These are phyloP conservation scores for Gasterosteus nipponicus DNA, from an alignment of 2,113 vertebrate species.

Conservation along the genomic window DNA sequence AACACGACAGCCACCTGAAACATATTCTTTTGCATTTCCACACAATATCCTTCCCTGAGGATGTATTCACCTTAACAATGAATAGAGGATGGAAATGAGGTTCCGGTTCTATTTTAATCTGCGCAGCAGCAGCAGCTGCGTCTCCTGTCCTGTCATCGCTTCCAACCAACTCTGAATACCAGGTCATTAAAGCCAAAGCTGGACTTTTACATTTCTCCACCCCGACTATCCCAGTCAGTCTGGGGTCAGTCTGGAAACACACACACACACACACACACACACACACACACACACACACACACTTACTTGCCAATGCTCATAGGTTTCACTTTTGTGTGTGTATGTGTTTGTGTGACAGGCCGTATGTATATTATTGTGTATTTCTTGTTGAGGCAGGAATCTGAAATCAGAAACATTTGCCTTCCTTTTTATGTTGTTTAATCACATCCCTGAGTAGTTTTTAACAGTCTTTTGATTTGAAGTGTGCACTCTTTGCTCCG, in stretches of 20 bases:
- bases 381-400: neutral
- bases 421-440: neutral
- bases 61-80: conserved; percentile 19
- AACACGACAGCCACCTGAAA: conserved; percentile 16
- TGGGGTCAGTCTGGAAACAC: conserved; percentile 8
- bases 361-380: neutral
- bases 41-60: conserved; percentile 10
- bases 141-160: conserved; percentile 38
- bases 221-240: conserved; percentile 29
- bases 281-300: neutral
- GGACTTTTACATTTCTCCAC: conserved; percentile 32
- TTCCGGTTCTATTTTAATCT: conserved; percentile 48
- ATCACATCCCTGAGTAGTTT: conserved; percentile 5
- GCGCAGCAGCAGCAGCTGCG: conserved; percentile 24
- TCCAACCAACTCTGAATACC: conserved; percentile 48
- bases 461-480: neutral
- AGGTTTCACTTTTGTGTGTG: conserved; percentile 8
- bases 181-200: conserved; percentile 36
- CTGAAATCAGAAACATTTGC: conserved; percentile 24
- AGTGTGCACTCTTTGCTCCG: neutral
- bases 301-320: conserved; percentile 8
- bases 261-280: neutral
- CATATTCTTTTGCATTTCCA: conserved; percentile 1
- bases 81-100: conserved; percentile 40
- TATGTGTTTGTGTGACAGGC: neutral